Conservation (phyloP, 2,113 vertebrate species). For the Siniperca chuatsi region DNA sequence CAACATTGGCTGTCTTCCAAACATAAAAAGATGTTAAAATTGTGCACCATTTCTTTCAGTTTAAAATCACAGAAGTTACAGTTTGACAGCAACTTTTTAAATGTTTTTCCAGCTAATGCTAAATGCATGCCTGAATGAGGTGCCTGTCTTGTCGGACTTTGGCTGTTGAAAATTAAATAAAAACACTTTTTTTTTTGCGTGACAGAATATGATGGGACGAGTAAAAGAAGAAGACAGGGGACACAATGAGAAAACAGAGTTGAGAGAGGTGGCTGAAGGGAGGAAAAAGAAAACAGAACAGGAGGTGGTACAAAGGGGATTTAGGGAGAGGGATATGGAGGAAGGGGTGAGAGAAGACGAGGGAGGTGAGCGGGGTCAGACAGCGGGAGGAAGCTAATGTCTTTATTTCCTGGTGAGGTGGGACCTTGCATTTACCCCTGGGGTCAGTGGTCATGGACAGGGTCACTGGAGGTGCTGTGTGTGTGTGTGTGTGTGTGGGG, state of each 20-base stretch:
- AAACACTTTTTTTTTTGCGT: background rate
- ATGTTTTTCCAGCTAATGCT: background rate
- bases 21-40: background rate
- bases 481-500: background rate
- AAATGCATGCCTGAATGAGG: background rate
- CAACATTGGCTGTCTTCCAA: background rate
- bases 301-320: slow-evolving; percentile 67
- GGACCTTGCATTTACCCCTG: slow-evolving; percentile 83
- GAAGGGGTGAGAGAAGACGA: slow-evolving; percentile 64
- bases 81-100: background rate
- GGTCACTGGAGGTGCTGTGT: slow-evolving; percentile 72
- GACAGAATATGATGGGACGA: slow-evolving; percentile 1
- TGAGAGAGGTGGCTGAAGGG: slow-evolving; percentile 38
- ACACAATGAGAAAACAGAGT: slow-evolving; percentile 6
- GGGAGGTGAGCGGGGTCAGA: slow-evolving; percentile 79
- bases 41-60: background rate
- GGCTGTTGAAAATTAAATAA: background rate
- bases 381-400: slow-evolving; percentile 81
- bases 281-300: slow-evolving; percentile 55
- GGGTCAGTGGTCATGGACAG: slow-evolving; percentile 81
- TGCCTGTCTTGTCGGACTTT: background rate
- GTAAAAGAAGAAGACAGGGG: background rate
- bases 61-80: background rate
- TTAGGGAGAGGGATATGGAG: slow-evolving; percentile 61
- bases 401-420: slow-evolving; percentile 85